Evolutionary conservation across 2,888 invertebrate genomes (phyloP).

Genomic region (Eubasilissa splendida): DNA sequence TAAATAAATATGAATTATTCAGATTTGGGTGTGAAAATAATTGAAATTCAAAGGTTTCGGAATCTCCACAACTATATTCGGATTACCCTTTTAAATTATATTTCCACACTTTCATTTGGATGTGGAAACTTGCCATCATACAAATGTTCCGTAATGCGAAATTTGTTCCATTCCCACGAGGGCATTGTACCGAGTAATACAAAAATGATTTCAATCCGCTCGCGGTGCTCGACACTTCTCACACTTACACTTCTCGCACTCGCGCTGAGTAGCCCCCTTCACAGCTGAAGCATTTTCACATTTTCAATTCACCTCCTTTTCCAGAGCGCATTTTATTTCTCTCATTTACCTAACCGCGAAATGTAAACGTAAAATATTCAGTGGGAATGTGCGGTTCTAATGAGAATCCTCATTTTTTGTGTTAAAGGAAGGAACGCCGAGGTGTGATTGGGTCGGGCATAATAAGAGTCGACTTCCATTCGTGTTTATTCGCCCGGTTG

Average conservation of each 20-base stretch:
- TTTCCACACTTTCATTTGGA: not conserved
- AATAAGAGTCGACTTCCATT: constrained; percentile 33
- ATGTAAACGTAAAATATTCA: constrained; percentile 56
- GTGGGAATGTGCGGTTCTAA: constrained; percentile 50
- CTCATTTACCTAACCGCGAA: constrained; percentile 50
- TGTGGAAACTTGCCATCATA: not conserved
- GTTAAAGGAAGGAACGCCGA: constrained; percentile 43
- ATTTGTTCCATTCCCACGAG: constrained; percentile 13
- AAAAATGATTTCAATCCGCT: constrained; percentile 26
- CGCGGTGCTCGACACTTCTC: constrained; percentile 14
- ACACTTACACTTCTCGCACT: not conserved
- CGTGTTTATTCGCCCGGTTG: constrained; percentile 50
- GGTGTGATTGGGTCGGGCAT: constrained; percentile 50
- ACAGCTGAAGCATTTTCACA: constrained; percentile 45
- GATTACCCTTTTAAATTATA: not conserved
- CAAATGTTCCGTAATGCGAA: constrained; percentile 15
- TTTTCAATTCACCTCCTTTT: constrained; percentile 55
- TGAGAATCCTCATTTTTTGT: constrained; percentile 54
- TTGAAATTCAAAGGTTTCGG: not conserved
- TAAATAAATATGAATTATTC: not conserved
- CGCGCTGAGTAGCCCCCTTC: constrained; percentile 46
- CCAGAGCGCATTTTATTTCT: constrained; percentile 43
- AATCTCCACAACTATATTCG: not conserved
- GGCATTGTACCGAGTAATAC: constrained; percentile 24
- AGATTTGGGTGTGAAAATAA: not conserved